Percentiles rank a stretch among this genome's conserved stretches.
These are phyloP conservation scores for Melanogrammus aeglefinus DNA, from an alignment of 2,797 vertebrate species.

Conservation along the genomic window DNA sequence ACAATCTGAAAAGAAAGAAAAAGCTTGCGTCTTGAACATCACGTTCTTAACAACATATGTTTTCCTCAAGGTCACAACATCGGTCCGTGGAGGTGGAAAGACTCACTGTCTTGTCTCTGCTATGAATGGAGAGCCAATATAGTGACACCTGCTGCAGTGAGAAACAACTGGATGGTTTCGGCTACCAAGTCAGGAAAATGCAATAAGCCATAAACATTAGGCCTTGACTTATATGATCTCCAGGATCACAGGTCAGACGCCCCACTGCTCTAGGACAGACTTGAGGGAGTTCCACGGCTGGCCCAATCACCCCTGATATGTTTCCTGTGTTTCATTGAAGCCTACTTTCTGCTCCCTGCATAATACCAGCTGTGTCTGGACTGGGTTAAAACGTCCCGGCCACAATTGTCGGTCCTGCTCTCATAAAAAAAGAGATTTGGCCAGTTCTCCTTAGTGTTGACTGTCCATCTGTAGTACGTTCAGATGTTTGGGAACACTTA, in stretches of 20 bases:
- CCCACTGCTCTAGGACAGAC: constrained; percentile 27
- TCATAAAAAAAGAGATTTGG: constrained; percentile 15
- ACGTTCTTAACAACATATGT: not conserved
- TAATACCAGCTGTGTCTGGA: constrained; percentile 68
- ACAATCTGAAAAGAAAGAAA: not conserved
- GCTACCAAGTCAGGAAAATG: not conserved
- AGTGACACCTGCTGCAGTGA: not conserved
- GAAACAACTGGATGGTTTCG: not conserved
- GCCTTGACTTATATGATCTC: constrained; percentile 16
- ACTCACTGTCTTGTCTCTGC: not conserved
- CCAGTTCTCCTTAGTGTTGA: not conserved
- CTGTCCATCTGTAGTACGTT: not conserved
- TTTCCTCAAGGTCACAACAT: not conserved
- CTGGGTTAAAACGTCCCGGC: constrained; percentile 53
- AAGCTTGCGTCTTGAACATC: not conserved
- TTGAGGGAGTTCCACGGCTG: constrained; percentile 11
- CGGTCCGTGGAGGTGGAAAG: not conserved
- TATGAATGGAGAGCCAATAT: not conserved
- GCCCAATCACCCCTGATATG: constrained; percentile 56
- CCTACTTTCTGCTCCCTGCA: constrained; percentile 53
- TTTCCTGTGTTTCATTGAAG: constrained; percentile 57
- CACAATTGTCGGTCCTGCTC: constrained; percentile 32
- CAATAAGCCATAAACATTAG: not conserved
- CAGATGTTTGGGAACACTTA: no score
- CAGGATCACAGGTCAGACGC: constrained; percentile 34